Evolutionary conservation across 2,113 vertebrate genomes (phyloP), one percentile per base, ranked within the genome.

Genomic region (Pitta sordida): DNA sequence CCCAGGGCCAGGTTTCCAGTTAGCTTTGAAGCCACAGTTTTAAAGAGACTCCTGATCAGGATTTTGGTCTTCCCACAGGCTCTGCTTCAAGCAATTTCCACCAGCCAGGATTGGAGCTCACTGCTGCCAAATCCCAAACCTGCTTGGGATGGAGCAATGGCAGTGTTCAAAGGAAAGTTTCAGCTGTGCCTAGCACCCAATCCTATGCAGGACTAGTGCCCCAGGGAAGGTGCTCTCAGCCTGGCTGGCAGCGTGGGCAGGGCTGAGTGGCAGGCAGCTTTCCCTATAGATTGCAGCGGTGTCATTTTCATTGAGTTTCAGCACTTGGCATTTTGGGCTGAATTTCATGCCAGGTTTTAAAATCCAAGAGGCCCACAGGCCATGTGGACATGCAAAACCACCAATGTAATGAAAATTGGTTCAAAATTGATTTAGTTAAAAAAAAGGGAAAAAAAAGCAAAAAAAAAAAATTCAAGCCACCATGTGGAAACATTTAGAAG

Each of bases 401-500:
- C 91, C 86, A 83, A 80, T 92, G 93, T 94, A 94, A 96, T 43
- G 32, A 95, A 94, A 96, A 95, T 87, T 85, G 91, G 77, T 96
- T 96, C 87, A 70, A 94, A 94, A 96, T 96, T 96, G 86, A 94
- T 96, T 96, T 96, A 92, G 76, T 91, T 46, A 2, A 34, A 70
- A 83, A 83, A 78, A 82, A 79, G 59, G 53, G 52, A 67, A 44
- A 56, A 14, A 10, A 23, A 80, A 41, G n/a, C 64, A 77, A 82
- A 69, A 52, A 44, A 69, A 77, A 82, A 69, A 52, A 44, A 14
- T 62, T 67, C 81, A 80, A 91, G 59, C 74, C 24, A 83, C 82
- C 94, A 95, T 96, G 87, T 96, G 96, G 95, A 95, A 96, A 77
- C 89, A 95, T 91, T 96, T 95, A 95, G 75, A 95, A 92, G 49